Evolutionary conservation across 2,797 vertebrate species (phyloP), one percentile per base, ranked within the genome.

Genomic region (Varecia variegata): DNA sequence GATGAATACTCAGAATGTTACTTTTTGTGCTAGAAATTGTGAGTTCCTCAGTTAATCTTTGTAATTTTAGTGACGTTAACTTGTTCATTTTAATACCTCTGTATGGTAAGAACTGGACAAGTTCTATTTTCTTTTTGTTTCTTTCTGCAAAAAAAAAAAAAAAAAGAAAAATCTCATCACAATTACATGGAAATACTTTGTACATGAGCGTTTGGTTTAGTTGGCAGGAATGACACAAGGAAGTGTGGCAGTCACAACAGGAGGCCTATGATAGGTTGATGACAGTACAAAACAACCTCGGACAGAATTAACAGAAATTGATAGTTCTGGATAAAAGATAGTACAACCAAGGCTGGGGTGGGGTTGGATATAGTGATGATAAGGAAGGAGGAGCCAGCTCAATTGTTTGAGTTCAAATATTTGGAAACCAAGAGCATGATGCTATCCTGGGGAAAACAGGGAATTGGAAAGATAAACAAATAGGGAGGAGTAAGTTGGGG

Each of bases 351-450:
- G 62, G 62, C 62, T 65, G 7, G 30, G 32, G 62, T n/a, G 10
- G 56, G 23, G 23, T 25, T 58, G 9, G 56, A 25, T 25, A 58
- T 99, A 98, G 67, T n/a, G 32, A 65, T n/a, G 17, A 18, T n/a
- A n/a, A 18, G 62, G 62, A 65, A 65, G 7, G 62, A 65, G 15
- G 32, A 65, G 32, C 15, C 17, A n/a, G 62, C 32, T 65, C 15
- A 32, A 65, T n/a, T n/a, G 32, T 65, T 65, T n/a, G 32, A 65
- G 32, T 65, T 32, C 15, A n/a, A n/a, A n/a, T 65, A 68, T 35
- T 68, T 76, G 32, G 38, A 85, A 62, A 79, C 20, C 54, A 60
- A 38, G n/a, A 65, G 25, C 43, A 38, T 38, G 40, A 89, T 6
- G 50, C 56, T 54, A 54, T 25, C 54, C 50, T 5, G 58, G 85